Evolutionary conservation across 2,113 vertebrate genomes (phyloP).

Genomic region (Nothobranchius furzeri): DNA sequence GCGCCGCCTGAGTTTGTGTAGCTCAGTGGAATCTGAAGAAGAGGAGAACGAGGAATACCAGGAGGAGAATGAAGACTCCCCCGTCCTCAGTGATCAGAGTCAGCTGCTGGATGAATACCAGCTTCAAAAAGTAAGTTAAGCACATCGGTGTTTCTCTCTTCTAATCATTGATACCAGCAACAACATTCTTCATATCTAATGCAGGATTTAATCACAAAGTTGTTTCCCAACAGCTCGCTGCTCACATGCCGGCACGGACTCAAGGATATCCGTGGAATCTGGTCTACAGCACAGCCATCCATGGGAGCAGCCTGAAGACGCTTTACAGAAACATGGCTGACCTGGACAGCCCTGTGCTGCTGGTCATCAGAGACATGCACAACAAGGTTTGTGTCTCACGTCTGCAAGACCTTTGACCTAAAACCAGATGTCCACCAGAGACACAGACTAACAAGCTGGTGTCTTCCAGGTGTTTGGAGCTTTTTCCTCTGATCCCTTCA

Average conservation of each 20-base stretch:
- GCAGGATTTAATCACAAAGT: neutral
- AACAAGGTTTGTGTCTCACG: constrained; percentile 83
- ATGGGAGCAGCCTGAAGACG: constrained; percentile 93
- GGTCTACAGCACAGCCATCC: constrained; percentile 87
- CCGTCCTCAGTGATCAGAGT: constrained; percentile 83
- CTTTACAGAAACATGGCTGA: constrained; percentile 87
- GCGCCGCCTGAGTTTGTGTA: constrained; percentile 84
- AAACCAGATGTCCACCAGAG: neutral
- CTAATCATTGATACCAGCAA: neutral
- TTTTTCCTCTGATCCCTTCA: constrained; percentile 92
- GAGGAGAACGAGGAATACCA: constrained; percentile 72
- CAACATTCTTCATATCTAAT: neutral
- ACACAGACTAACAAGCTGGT: neutral
- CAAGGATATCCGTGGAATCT: constrained; percentile 88
- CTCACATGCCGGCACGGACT: constrained; percentile 85
- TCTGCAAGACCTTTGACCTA: neutral
- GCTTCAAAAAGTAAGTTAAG: constrained; percentile 82
- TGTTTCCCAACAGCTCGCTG: constrained; percentile 79
- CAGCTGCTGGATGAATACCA: constrained; percentile 86
- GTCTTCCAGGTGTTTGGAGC: constrained; percentile 91
- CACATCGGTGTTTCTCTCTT: neutral
- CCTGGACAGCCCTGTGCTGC: constrained; percentile 88
- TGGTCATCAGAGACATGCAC: constrained; percentile 94
- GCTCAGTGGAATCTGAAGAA: constrained; percentile 81
- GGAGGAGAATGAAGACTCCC: constrained; percentile 69